Percentiles rank a stretch among this genome's conserved stretches.
Conservation (phyloP, 2,797 vertebrate species). For the Ciconia nigra region DNA sequence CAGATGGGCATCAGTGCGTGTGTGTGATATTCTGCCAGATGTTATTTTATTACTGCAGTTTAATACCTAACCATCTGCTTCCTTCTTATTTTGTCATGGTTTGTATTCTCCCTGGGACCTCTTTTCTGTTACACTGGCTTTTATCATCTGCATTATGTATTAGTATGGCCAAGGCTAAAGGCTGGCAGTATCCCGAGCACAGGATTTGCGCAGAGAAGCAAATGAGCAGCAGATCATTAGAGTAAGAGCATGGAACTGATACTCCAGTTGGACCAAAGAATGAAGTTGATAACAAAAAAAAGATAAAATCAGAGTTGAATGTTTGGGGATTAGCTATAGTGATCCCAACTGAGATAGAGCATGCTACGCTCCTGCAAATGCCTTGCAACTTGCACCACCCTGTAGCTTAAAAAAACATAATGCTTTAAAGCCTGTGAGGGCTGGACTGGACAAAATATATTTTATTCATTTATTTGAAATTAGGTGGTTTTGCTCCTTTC, state of each 20-base stretch:
- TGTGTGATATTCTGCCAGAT: slow-evolving; percentile 64
- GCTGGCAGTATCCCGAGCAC: neutral
- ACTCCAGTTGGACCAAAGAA: neutral
- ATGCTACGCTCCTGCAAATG: neutral
- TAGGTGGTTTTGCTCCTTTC: neutral
- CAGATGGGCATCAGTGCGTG: slow-evolving; percentile 54
- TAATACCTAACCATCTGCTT: slow-evolving; percentile 72
- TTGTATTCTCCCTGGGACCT: slow-evolving; percentile 57
- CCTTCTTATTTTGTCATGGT: slow-evolving; percentile 58
- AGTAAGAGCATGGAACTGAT: neutral
- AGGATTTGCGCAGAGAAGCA: neutral
- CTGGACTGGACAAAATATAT: neutral
- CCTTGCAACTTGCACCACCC: neutral
- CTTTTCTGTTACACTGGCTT: slow-evolving; percentile 50
- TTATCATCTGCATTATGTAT: slow-evolving; percentile 56
- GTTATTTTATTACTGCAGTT: slow-evolving; percentile 67
- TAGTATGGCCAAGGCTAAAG: slow-evolving; percentile 8
- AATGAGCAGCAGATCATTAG: slow-evolving; percentile 6
- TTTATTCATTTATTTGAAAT: neutral
- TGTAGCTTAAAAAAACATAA: neutral
- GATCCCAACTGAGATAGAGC: neutral
- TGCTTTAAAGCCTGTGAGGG: neutral
- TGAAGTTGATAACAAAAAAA: neutral
- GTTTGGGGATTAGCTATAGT: neutral
- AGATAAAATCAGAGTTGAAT: neutral